Percentiles rank a stretch among this genome's conserved stretches.
These are phyloP conservation scores for Trachelipus rathkii DNA, from an alignment of 1,140 invertebrate genomes.

Conservation along the genomic window DNA sequence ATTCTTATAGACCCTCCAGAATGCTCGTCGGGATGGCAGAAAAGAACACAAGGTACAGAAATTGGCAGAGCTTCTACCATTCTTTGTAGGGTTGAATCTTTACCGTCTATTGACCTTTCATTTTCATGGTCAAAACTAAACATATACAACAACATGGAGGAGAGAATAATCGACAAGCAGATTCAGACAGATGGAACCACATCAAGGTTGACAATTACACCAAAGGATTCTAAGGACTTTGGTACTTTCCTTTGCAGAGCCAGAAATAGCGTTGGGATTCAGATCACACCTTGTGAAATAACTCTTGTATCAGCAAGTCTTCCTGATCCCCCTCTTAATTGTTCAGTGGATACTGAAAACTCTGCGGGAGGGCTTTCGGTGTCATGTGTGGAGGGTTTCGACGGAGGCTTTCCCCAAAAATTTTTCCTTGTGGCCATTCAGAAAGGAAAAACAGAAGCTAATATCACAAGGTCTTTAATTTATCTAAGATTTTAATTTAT, in stretches of 20 bases:
- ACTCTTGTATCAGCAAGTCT: slow-evolving; percentile 65
- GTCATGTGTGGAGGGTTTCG: slow-evolving; percentile 72
- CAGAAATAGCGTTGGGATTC: slow-evolving; percentile 62
- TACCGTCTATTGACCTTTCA: slow-evolving; percentile 22
- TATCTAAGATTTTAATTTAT: too few species aligned
- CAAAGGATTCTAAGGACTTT: slow-evolving; percentile 68
- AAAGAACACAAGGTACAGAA: slow-evolving; percentile 28
- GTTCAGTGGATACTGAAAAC: slow-evolving; percentile 67
- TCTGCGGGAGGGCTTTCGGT: slow-evolving; percentile 72
- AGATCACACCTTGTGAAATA: slow-evolving; percentile 63
- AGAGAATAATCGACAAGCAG: slow-evolving; percentile 12
- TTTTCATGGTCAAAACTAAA: slow-evolving; percentile 25
- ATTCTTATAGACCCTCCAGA: slow-evolving; percentile 31
- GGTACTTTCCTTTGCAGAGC: slow-evolving; percentile 60
- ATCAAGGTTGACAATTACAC: slow-evolving; percentile 71
- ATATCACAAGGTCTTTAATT: slow-evolving; percentile 28
- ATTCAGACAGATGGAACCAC: slow-evolving; percentile 40
- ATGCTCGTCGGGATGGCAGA: slow-evolving; percentile 27
- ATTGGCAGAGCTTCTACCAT: slow-evolving; percentile 26
- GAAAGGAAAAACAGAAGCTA: slow-evolving; percentile 25
- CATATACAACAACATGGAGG: slow-evolving; percentile 15
- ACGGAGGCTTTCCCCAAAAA: slow-evolving; percentile 59
- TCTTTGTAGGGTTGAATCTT: slow-evolving; percentile 34
- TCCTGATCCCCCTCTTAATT: slow-evolving; percentile 74
- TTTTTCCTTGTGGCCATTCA: slow-evolving; percentile 34